These are phyloP conservation scores for Tachysurus vachellii DNA, from an alignment of 2,113 vertebrate genomes.

Conservation along the genomic window DNA sequence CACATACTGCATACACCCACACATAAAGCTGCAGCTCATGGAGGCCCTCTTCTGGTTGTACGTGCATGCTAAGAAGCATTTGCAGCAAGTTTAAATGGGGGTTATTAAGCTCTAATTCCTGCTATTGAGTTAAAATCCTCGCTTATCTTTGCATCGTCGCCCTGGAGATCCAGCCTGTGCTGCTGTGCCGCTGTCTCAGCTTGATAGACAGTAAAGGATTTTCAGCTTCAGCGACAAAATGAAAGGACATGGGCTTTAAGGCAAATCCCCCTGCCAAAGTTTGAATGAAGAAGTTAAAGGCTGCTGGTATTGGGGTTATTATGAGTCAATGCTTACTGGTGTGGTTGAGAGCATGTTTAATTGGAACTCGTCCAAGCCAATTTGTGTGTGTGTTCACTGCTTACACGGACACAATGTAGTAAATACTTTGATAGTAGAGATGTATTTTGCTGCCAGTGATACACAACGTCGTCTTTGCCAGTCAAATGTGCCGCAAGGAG, in stretches of 20 bases:
- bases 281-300: conserved; percentile 51
- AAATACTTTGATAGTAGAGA: background rate
- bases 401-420: background rate
- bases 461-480: conserved; percentile 27
- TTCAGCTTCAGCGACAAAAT: conserved; percentile 49
- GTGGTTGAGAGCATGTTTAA: conserved; percentile 14
- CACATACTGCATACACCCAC: background rate
- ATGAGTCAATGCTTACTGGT: conserved; percentile 38
- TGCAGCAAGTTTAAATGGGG: conserved; percentile 57
- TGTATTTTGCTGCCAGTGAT: background rate
- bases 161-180: conserved; percentile 49
- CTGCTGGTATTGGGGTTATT: conserved; percentile 48
- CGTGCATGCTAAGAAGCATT: conserved; percentile 46
- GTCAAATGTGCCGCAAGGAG: conserved; percentile 25
- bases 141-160: conserved; percentile 58
- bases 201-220: conserved; percentile 58
- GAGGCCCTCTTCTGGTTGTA: conserved; percentile 38
- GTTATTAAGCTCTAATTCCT: conserved; percentile 70
- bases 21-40: conserved; percentile 17
- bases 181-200: conserved; percentile 51
- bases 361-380: background rate
- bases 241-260: conserved; percentile 52
- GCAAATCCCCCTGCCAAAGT: conserved; percentile 51
- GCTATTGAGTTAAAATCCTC: conserved; percentile 64
- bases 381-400: background rate